Evolutionary conservation across 2,888 invertebrate genomes (phyloP).

Genomic region (Scaptomyza flava): DNA sequence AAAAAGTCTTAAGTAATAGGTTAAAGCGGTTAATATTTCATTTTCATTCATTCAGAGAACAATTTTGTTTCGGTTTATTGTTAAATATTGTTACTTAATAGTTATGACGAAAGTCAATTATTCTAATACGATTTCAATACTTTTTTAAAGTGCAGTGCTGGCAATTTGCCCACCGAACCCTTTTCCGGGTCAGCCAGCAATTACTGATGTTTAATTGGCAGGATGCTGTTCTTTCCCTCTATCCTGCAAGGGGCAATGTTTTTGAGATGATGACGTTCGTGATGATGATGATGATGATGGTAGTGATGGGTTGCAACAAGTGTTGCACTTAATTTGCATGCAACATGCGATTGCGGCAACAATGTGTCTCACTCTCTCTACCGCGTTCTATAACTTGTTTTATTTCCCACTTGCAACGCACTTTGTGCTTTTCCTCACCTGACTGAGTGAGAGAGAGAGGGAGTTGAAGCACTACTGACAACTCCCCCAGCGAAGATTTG

Average conservation of each 20-base stretch:
- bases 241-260: background rate
- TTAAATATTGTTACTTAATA: too few relatives aligned
- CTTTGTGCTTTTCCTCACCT: background rate
- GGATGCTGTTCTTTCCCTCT: too few relatives aligned
- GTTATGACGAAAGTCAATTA: too few relatives aligned
- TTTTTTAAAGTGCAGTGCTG: too few relatives aligned
- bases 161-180: background rate
- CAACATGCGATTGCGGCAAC: conserved; percentile 56
- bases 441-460: background rate
- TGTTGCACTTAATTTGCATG: conserved; percentile 76
- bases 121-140: too few relatives aligned
- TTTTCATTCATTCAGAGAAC: too few relatives aligned
- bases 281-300: conserved; percentile 1
- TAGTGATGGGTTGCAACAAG: conserved; percentile 58
- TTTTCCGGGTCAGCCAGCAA: too few relatives aligned
- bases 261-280: background rate
- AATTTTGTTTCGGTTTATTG: too few relatives aligned
- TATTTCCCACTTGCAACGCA: conserved; percentile 14
- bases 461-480: background rate
- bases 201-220: background rate
- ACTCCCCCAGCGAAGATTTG: conserved; percentile 65
- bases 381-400: background rate
- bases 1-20: background rate
- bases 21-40: background rate
- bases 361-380: background rate